A percentile compares a stretch with the other conserved stretches of the same genome.
phyloP scores from a whole-genome alignment of 2,113 vertebrate species.

The Elephas maximus region DNA sequence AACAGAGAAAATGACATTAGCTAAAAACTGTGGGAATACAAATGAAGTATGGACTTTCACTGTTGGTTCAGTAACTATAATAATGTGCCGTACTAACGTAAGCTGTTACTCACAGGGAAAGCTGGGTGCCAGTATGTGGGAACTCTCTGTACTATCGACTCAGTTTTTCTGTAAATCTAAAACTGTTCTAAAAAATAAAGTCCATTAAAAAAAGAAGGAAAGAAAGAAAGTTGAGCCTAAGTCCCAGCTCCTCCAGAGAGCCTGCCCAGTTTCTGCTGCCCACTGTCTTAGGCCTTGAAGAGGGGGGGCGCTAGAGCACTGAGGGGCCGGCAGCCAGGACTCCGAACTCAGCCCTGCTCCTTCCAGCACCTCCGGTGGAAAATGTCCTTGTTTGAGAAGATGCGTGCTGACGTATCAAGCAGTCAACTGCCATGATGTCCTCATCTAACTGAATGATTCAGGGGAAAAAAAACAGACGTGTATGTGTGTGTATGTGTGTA shows the following conservation, averaged over 20 bases:
- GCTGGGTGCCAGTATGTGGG: neutral
- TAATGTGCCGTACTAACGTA: neutral
- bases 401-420: neutral
- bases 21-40: neutral
- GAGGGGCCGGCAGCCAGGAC: neutral
- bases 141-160: neutral
- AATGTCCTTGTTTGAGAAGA: neutral
- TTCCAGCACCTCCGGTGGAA: neutral
- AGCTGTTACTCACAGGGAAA: neutral
- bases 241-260: neutral
- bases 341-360: neutral
- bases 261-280: neutral
- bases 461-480: neutral
- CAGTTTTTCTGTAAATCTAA: neutral
- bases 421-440: neutral
- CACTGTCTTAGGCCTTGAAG: neutral
- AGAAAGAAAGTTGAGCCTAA: neutral
- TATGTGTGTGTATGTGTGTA: accelerated
- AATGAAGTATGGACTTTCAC: neutral
- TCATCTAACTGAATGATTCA: neutral
- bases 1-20: neutral
- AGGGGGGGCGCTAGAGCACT: neutral
- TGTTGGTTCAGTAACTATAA: neutral
- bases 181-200: neutral
- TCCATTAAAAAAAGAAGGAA: neutral